Evolutionary conservation across 2,113 vertebrate genomes (phyloP).

Genomic region (Hippoglossus stenolepis): DNA sequence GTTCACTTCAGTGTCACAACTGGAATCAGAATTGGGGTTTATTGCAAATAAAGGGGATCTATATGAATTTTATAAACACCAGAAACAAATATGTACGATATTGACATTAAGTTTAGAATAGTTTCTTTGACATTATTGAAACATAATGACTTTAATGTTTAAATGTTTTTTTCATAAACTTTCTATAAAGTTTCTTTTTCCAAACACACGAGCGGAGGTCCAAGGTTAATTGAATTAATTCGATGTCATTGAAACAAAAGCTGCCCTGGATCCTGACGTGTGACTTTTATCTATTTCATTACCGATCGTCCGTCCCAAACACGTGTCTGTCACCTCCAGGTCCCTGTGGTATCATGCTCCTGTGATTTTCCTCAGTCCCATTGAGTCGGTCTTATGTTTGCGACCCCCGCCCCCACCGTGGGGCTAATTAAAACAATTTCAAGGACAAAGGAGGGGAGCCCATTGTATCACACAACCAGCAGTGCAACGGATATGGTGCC

Average conservation of each 20-base stretch:
- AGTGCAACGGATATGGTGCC: constrained; percentile 84
- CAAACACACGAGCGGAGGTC: neutral
- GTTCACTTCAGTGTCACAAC: too few species aligned
- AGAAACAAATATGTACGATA: too few species aligned
- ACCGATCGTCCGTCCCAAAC: neutral
- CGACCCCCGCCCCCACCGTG: constrained; percentile 79
- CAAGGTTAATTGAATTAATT: neutral
- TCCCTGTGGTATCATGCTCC: constrained; percentile 45
- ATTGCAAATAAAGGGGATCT: too few species aligned
- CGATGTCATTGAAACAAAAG: neutral
- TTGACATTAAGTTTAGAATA: too few species aligned
- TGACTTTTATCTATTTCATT: neutral
- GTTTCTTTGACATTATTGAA: too few species aligned
- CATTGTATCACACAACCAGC: constrained; percentile 85
- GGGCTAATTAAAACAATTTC: constrained; percentile 96
- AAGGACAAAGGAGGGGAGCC: constrained; percentile 88
- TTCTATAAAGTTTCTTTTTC: too few species aligned
- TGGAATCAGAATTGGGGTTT: too few species aligned
- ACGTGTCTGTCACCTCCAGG: constrained; percentile 19
- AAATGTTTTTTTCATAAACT: too few species aligned
- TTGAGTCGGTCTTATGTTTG: constrained; percentile 51
- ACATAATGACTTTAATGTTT: too few species aligned
- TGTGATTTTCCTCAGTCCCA: constrained; percentile 60
- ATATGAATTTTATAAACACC: too few species aligned
- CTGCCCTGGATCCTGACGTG: neutral